These are phyloP conservation scores for Eulemur coronatus DNA, from an alignment of 2,797 vertebrate species.

Conservation along the genomic window DNA sequence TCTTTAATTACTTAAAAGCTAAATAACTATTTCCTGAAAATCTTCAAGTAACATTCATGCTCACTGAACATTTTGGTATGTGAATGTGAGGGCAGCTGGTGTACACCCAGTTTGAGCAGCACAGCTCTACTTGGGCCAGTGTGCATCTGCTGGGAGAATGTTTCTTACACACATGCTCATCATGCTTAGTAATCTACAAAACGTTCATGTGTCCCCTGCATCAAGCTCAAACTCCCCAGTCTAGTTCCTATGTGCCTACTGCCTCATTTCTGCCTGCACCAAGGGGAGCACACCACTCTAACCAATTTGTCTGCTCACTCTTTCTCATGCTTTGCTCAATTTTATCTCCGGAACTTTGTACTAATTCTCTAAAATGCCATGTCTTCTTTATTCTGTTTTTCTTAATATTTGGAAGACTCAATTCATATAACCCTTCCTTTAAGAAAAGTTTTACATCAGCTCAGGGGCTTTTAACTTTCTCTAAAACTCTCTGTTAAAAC, in stretches of 20 bases:
- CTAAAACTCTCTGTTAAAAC: background rate
- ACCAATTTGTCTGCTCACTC: background rate
- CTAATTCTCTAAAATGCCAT: background rate
- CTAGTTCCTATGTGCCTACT: too few species aligned
- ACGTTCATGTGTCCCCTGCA: background rate
- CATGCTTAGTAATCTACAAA: background rate
- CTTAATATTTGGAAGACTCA: background rate
- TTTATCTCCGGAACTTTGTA: background rate
- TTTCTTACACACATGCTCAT: background rate
- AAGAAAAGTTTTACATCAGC: background rate
- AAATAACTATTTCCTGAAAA: background rate
- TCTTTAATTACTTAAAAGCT: background rate
- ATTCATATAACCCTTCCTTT: background rate
- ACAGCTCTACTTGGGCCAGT: background rate
- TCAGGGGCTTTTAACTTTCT: background rate
- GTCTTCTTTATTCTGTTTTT: background rate
- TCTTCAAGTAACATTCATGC: background rate
- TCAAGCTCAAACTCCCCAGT: background rate
- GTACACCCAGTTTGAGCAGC: background rate
- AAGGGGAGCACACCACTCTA: background rate
- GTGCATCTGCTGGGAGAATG: too few species aligned
- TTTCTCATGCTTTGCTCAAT: background rate
- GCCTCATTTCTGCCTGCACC: background rate
- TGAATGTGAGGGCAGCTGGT: background rate
- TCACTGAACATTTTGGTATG: background rate